Evolutionary conservation across 2,797 vertebrate species (phyloP).

Genomic region (Oreortyx pictus): DNA sequence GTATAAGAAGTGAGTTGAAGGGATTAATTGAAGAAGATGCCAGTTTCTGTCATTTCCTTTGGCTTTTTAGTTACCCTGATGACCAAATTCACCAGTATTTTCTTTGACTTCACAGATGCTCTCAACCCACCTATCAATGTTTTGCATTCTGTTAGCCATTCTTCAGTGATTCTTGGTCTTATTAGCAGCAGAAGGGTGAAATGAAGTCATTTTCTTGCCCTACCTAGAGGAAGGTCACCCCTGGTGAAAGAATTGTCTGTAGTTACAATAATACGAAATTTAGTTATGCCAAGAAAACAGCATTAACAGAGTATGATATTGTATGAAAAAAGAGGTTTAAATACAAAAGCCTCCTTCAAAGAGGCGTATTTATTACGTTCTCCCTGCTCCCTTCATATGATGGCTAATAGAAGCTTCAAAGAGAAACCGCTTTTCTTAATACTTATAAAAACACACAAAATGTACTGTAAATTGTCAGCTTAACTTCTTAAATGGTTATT

Average conservation of each 20-base stretch:
- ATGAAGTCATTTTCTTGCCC: not conserved
- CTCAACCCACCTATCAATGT: not conserved
- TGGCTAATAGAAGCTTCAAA: not conserved
- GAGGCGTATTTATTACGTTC: not conserved
- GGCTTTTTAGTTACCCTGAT: not conserved
- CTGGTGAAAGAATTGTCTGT: not conserved
- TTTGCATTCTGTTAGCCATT: not conserved
- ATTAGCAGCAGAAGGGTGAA: not conserved
- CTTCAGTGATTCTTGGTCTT: constrained; percentile 6
- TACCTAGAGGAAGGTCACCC: not conserved
- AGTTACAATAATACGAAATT: not conserved
- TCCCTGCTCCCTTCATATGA: not conserved
- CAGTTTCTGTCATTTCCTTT: not conserved
- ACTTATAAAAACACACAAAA: not conserved
- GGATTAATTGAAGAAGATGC: not conserved
- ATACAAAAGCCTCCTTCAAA: not conserved
- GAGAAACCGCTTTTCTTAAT: not conserved
- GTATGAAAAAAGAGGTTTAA: not conserved
- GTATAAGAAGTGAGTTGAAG: constrained; percentile 1
- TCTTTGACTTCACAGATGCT: not conserved
- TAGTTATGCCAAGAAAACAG: not conserved
- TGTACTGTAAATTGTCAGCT: not conserved
- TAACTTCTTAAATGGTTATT: not conserved
- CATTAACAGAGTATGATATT: not conserved
- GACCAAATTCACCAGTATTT: constrained; percentile 7